These are phyloP conservation scores for Aeoliscus strigatus DNA, from an alignment of 2,797 vertebrate genomes.

Conservation along the genomic window DNA sequence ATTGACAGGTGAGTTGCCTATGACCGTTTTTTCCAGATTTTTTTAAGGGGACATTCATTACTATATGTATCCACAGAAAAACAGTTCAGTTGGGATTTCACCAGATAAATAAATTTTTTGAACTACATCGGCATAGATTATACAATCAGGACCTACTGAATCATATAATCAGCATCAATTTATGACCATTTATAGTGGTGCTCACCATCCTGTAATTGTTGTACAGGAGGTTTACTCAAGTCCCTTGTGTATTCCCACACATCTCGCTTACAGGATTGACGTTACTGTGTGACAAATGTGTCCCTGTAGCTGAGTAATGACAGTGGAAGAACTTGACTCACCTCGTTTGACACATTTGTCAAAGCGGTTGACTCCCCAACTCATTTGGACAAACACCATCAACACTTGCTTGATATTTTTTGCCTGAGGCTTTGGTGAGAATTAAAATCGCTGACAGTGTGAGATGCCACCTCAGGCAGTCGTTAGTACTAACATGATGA, in stretches of 20 bases:
- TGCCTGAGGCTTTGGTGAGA: constrained; percentile 4
- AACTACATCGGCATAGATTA: no score
- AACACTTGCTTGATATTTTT: constrained; percentile 2
- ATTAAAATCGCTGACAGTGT: constrained; percentile 2
- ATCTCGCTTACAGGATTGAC: constrained; percentile 25
- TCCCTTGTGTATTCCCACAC: constrained; percentile 30
- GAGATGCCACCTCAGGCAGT: constrained; percentile 1
- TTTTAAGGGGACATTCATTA: not conserved
- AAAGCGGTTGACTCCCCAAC: constrained; percentile 7
- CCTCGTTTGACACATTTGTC: not conserved
- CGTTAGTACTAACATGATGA: constrained; percentile 1
- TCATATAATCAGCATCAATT: no score
- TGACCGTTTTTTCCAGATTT: not conserved
- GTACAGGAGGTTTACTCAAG: not conserved
- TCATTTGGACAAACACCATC: not conserved
- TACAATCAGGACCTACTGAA: no score
- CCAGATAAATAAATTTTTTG: no score
- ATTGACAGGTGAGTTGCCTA: constrained; percentile 83
- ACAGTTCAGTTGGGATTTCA: no score
- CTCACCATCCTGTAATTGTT: not conserved
- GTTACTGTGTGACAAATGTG: constrained; percentile 14
- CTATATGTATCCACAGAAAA: no score
- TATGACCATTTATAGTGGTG: no score
- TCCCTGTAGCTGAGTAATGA: constrained; percentile 8
- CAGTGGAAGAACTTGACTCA: constrained; percentile 1